Percentiles rank a stretch among this genome's conserved stretches.
These are phyloP conservation scores for Caenorhabditis elegans DNA, from an alignment of 1,140 invertebrate species.

Conservation along the genomic window WBcel235 BX284604.4:5460001-5460500, in stretches of 20 bases:
- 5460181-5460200: slow-evolving; percentile 51
- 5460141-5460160: slow-evolving; percentile 84
- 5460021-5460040: too few species aligned
- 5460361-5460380: too few species aligned
- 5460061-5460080: not conserved
- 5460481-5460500: too few species aligned
- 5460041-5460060: not conserved
- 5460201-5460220: slow-evolving; percentile 47
- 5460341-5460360: too few species aligned
- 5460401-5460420: slow-evolving; percentile 10
- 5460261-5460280: too few species aligned
- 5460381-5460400: not conserved
- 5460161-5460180: slow-evolving; percentile 76
- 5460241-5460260: slow-evolving; percentile 47
- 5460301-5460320: slow-evolving; percentile 50
- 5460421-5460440: slow-evolving; percentile 26
- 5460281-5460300: slow-evolving; percentile 36
- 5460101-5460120: too few species aligned
- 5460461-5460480: too few species aligned
- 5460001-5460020: too few species aligned
- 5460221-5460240: slow-evolving; percentile 14
- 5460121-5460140: too few species aligned
- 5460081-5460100: not conserved
- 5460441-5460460: not conserved
- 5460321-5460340: too few species aligned